Base-by-base conservation (phyloP, 2,797 vertebrate genomes). In the Huso huso region DNA sequence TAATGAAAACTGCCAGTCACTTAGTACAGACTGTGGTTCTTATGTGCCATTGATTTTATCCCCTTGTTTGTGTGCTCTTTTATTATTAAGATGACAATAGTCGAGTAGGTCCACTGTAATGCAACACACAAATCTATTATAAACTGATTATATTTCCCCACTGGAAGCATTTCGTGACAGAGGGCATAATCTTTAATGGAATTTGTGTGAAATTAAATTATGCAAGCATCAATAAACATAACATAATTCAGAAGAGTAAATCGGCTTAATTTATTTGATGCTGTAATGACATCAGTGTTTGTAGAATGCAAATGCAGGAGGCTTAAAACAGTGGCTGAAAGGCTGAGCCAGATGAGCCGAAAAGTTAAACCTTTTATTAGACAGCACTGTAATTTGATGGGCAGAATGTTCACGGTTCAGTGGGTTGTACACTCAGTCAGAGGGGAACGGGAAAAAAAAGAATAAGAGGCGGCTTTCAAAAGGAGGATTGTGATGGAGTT, bases 131-230 rank as follows among this genome's bases (percentile, higher is more conserved):
- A 79, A 91, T 93, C 93, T 90, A 93, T 93, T 90, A 88, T 93
- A 94, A 93, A 88, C 83, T 85, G 84, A 91, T 93, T 93, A 86
- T 89, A 84, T 87, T 88, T 87, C 81, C 88, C 85, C 80, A 77
- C 81, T 84, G 85, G 84, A 87, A 83, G 82, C 80, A 77, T 80
- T 86, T 79, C 82, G 80, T 84, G 84, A 81, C 78, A 83, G 78
- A 87, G 79, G 82, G 81, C 82, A 80, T 83, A 77, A 89, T 92
- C 89, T 90, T 91, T 91, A 92, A 93, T 94, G 92, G 90, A 92
- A 91, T 94, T 91, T 93, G 91, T 91, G 90, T 90, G 89, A 92
- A 94, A 94, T 94, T 86, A 92, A 92, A 93, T 93, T 92, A 91
- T 88, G 84, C 83, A 84, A 89, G 91, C 90, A 90, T 93, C 91